Evolutionary conservation across 2,797 vertebrate genomes (phyloP).

Genomic region (Picus viridis): DNA sequence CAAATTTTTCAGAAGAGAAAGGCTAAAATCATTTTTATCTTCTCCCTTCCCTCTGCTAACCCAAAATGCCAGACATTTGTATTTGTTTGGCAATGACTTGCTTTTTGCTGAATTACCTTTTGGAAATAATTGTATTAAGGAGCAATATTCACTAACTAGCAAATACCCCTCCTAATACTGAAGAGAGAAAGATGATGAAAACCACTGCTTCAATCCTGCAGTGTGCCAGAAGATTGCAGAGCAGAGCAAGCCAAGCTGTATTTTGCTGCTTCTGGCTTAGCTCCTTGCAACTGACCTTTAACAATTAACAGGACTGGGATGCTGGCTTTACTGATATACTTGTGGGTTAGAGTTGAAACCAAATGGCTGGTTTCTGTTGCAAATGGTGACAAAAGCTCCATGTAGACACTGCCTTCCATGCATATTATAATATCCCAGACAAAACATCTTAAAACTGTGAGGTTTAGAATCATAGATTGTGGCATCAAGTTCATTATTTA

Average conservation of each 20-base stretch:
- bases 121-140: neutral
- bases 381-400: neutral
- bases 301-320: neutral
- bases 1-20: constrained; percentile 34
- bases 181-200: neutral
- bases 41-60: neutral
- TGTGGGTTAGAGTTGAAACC: neutral
- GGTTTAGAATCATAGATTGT: neutral
- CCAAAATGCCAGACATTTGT: neutral
- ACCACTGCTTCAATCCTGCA: neutral
- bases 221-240: neutral
- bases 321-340: neutral
- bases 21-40: neutral
- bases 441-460: neutral
- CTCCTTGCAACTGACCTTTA: neutral
- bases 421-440: neutral
- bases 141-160: neutral
- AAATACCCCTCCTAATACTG: neutral
- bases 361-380: neutral
- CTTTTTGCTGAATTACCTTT: constrained; percentile 31
- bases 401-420: neutral
- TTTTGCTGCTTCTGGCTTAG: neutral
- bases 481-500: no score
- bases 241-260: neutral
- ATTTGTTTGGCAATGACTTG: constrained; percentile 22